Conservation (phyloP, 2,797 vertebrate genomes). For the Enoplosus armatus region DNA sequence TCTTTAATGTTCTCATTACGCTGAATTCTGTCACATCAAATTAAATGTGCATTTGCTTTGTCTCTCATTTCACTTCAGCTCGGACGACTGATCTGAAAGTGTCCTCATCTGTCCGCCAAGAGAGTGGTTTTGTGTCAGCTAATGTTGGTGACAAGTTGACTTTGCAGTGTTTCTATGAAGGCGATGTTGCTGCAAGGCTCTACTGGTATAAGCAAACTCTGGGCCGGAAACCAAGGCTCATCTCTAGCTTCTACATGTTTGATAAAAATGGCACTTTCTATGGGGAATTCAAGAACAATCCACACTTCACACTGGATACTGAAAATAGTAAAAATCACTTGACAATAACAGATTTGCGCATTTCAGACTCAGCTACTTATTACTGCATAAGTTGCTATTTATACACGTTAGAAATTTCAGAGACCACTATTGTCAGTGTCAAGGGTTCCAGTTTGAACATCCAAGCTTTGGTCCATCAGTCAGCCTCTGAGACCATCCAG, state of each 20-base stretch:
- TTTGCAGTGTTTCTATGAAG: constrained; percentile 4
- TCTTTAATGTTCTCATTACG: not conserved
- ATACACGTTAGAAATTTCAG: not conserved
- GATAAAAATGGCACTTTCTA: not conserved
- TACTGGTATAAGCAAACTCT: constrained; percentile 24
- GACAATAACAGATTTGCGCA: not conserved
- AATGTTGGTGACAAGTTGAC: not conserved
- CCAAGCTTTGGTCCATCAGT: constrained; percentile 25
- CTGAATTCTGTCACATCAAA: not conserved
- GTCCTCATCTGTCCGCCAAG: not conserved
- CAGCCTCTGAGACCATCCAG: constrained; percentile 12
- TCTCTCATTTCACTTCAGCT: constrained; percentile 1
- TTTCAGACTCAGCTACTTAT: constrained; percentile 32
- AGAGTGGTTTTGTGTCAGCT: not conserved
- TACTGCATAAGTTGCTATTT: not conserved
- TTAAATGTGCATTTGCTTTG: not conserved
- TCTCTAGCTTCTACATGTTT: constrained; percentile 11
- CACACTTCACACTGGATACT: not conserved
- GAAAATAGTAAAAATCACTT: not conserved
- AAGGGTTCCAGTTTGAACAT: not conserved
- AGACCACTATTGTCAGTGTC: not conserved
- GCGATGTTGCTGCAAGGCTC: accelerated
- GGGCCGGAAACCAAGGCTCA: not conserved
- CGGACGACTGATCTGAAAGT: not conserved
- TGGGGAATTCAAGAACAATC: constrained; percentile 12